These are phyloP conservation scores for Eurystomus gularis DNA, from an alignment of 2,113 vertebrate species.

Conservation along the genomic window DNA sequence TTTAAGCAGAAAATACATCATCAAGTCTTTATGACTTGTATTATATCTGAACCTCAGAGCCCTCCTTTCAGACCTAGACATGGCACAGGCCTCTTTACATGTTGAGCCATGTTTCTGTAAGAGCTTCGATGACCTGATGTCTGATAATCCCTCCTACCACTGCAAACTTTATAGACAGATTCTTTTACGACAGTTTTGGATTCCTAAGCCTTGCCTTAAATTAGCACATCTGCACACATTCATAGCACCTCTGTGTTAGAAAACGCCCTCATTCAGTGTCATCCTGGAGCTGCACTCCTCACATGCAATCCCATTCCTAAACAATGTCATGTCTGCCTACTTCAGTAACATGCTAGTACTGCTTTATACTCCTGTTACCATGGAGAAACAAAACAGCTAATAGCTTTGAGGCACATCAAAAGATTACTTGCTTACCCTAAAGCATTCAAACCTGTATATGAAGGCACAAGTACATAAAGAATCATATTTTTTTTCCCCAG, in stretches of 20 bases:
- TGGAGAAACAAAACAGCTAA: constrained; percentile 53
- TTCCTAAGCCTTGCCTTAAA: not conserved
- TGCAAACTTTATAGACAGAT: not conserved
- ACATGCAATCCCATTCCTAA: not conserved
- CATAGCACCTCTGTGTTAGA: not conserved
- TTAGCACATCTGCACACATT: not conserved
- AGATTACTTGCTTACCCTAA: not conserved
- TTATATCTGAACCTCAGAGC: not conserved
- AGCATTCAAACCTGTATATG: not conserved
- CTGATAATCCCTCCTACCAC: not conserved
- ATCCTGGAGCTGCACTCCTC: not conserved
- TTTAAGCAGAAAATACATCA: not conserved
- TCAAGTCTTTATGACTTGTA: not conserved
- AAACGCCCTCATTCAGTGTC: not conserved
- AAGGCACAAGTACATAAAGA: not conserved
- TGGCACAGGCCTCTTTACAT: not conserved
- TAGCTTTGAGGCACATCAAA: not conserved
- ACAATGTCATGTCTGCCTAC: not conserved
- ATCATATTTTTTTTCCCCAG: accelerated
- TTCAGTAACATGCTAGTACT: not conserved
- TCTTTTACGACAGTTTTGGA: not conserved
- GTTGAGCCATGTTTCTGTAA: not conserved
- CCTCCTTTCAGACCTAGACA: not conserved
- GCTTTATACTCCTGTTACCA: constrained; percentile 34
- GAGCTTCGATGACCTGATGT: not conserved